A percentile compares a stretch with the other conserved stretches of the same genome.
phyloP scores from a whole-genome alignment of 2,888 invertebrate genomes.

The Patella pellucida region DNA sequence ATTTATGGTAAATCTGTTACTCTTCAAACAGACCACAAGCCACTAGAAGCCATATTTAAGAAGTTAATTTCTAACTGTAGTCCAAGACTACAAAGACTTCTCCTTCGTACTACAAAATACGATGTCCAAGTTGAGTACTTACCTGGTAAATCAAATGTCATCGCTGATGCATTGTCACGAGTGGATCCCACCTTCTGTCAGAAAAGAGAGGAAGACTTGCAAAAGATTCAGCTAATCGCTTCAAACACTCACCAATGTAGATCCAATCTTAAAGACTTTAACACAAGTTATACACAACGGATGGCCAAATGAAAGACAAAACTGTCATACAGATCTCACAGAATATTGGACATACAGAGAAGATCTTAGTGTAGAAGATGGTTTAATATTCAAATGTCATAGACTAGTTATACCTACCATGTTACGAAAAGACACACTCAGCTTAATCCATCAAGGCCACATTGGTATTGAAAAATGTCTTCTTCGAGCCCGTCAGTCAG shows the following conservation, averaged over 20 bases:
- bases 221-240: neutral
- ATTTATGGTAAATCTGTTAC: slow-evolving; percentile 29
- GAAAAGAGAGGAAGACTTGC: neutral
- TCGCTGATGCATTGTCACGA: slow-evolving; percentile 25
- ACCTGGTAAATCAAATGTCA: slow-evolving; percentile 23
- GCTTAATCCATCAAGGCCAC: slow-evolving; percentile 11
- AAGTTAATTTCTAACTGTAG: slow-evolving; percentile 20
- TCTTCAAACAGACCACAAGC: slow-evolving; percentile 38
- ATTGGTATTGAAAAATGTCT: slow-evolving; percentile 6
- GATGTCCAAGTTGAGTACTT: slow-evolving; percentile 27
- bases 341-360: slow-evolving; percentile 16
- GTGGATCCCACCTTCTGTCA: neutral
- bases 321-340: neutral
- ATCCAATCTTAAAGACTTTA: slow-evolving; percentile 1
- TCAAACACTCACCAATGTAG: slow-evolving; percentile 12
- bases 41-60: slow-evolving; percentile 32
- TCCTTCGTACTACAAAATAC: slow-evolving; percentile 27
- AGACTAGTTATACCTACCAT: neutral
- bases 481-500: neutral
- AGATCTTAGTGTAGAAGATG: slow-evolving; percentile 18
- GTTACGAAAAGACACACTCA: neutral
- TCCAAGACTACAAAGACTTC: slow-evolving; percentile 31
- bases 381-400: slow-evolving; percentile 14
- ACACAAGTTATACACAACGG: neutral
- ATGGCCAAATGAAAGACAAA: slow-evolving; percentile 11